Evolutionary conservation across 2,113 vertebrate genomes (phyloP).

Genomic region (Brachyistius frenatus): DNA sequence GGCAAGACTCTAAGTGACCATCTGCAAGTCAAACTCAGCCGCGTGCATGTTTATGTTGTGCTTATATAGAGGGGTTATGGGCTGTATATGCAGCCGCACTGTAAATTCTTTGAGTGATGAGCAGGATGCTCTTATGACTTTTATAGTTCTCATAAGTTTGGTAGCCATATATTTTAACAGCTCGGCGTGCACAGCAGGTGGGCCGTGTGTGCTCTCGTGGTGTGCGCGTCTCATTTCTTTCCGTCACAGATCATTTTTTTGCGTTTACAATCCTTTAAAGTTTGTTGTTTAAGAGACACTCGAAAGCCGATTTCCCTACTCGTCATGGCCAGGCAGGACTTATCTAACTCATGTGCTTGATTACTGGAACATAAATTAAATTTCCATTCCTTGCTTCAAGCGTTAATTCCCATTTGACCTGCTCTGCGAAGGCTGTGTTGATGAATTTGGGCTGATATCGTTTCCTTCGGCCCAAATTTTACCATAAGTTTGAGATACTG

Average conservation of each 20-base stretch:
- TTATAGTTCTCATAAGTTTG: slow-evolving; percentile 21
- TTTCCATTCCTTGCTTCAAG: slow-evolving; percentile 19
- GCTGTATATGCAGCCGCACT: neutral
- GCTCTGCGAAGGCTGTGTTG: slow-evolving; percentile 19
- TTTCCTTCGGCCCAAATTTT: slow-evolving; percentile 9
- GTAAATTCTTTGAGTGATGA: slow-evolving; percentile 7
- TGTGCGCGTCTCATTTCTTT: neutral
- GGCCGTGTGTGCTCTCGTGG: neutral
- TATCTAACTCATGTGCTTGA: slow-evolving; percentile 37
- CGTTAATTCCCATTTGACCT: slow-evolving; percentile 54
- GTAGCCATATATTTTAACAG: slow-evolving; percentile 39
- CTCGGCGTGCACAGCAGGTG: neutral
- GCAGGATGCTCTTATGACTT: slow-evolving; percentile 24
- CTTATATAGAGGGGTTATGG: slow-evolving; percentile 24
- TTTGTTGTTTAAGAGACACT: slow-evolving; percentile 32
- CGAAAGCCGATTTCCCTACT: slow-evolving; percentile 8
- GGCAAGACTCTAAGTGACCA: slow-evolving; percentile 7
- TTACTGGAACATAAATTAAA: slow-evolving; percentile 52
- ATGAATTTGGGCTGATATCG: slow-evolving; percentile 32
- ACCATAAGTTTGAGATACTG: slow-evolving; percentile 33
- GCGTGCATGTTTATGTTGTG: slow-evolving; percentile 33
- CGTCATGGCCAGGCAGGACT: slow-evolving; percentile 14
- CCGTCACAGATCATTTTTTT: neutral
- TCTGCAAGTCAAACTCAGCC: slow-evolving; percentile 47
- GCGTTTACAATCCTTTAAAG: slow-evolving; percentile 26